phyloP scores from a whole-genome alignment of 2,888 invertebrate genomes.

The Piscicola geometra region DNA sequence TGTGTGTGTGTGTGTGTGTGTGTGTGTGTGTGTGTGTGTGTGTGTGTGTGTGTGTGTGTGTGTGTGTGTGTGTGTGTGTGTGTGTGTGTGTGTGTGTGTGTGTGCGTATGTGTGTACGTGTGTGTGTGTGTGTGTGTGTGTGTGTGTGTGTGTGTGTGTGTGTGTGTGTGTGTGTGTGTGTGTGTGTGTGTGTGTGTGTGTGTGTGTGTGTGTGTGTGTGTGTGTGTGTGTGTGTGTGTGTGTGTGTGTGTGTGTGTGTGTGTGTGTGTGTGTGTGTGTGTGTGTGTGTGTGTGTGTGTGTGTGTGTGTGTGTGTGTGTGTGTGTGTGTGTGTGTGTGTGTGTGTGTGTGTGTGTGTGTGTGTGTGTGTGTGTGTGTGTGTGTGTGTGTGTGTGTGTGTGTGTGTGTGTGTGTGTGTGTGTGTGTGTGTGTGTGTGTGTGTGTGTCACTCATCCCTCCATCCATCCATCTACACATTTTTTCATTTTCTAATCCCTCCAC shows the following conservation, averaged over 20 bases:
- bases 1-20: too few relatives aligned
- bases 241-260: not conserved
- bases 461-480: not conserved
- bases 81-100: too few relatives aligned
- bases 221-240: not conserved
- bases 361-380: constrained; percentile 20
- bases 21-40: too few relatives aligned
- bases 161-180: constrained; percentile 22
- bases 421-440: constrained; percentile 20
- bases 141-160: constrained; percentile 18
- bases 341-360: constrained; percentile 8
- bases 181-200: constrained; percentile 17
- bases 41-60: too few relatives aligned
- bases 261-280: constrained; percentile 14
- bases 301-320: constrained; percentile 1
- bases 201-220: constrained; percentile 12
- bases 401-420: constrained; percentile 24
- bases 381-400: constrained; percentile 17
- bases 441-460: constrained; percentile 5
- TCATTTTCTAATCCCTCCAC: not conserved
- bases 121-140: constrained; percentile 17
- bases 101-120: not conserved
- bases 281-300: not conserved
- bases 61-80: too few relatives aligned
- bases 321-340: constrained; percentile 1